Percentiles rank a stretch among this genome's conserved stretches.
These are phyloP conservation scores for Lagopus leucura DNA, from an alignment of 2,113 vertebrate genomes.

Conservation along the genomic window DNA sequence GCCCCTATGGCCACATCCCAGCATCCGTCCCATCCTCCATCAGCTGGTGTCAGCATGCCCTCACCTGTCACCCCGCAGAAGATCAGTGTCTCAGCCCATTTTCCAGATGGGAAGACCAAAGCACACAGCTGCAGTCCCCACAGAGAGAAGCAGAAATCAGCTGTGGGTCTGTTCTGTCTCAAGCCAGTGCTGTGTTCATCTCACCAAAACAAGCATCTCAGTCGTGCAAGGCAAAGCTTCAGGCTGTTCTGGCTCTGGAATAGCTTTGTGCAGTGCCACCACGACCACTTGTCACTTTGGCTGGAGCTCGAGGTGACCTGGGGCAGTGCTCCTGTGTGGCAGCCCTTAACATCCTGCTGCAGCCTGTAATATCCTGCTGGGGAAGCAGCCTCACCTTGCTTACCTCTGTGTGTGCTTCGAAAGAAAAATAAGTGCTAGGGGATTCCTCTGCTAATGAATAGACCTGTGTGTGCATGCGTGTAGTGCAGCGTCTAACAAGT, in stretches of 20 bases:
- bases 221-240: background rate
- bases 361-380: background rate
- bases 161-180: background rate
- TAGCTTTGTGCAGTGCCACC: background rate
- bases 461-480: slow-evolving; percentile 12
- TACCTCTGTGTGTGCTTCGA: slow-evolving; percentile 11
- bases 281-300: background rate
- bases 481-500: slow-evolving; percentile 55
- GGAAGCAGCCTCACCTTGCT: background rate
- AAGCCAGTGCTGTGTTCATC: background rate
- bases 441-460: slow-evolving; percentile 4
- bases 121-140: background rate
- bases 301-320: background rate
- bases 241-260: background rate
- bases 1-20: background rate
- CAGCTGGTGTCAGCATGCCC: background rate
- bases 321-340: background rate
- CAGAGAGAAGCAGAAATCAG: background rate
- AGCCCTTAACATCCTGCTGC: background rate
- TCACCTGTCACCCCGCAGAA: background rate
- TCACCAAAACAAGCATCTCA: background rate
- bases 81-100: background rate
- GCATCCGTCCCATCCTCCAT: accelerated
- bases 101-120: background rate
- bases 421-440: background rate